phyloP scores from a whole-genome alignment of 2,888 invertebrate genomes.

The Xestia c-nigrum region DNA sequence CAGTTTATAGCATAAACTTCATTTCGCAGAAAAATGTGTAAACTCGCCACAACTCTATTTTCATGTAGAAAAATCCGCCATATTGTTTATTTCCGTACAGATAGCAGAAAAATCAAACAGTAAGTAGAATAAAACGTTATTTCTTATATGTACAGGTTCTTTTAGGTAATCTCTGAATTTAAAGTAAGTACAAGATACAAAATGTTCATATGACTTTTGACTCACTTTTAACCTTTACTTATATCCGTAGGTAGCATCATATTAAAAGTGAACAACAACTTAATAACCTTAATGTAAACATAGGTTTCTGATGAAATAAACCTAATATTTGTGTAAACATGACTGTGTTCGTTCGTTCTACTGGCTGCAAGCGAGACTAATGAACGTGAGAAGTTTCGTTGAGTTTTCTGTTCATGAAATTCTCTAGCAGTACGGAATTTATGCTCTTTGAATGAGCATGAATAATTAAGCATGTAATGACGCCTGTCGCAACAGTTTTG shows the following conservation, averaged over 20 bases:
- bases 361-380: background rate
- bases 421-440: background rate
- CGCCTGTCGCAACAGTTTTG: background rate
- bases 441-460: background rate
- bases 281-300: background rate
- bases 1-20: too few species aligned
- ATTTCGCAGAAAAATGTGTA: too few species aligned
- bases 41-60: too few species aligned
- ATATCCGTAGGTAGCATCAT: background rate
- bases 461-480: background rate
- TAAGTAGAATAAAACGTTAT: too few species aligned
- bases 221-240: constrained; percentile 6
- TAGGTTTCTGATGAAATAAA: background rate
- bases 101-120: too few species aligned
- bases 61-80: too few species aligned
- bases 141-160: too few species aligned
- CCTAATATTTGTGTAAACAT: background rate
- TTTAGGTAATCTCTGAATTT: background rate
- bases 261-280: background rate
- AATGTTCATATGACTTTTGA: constrained; percentile 17
- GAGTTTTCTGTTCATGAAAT: background rate
- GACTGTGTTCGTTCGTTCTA: background rate
- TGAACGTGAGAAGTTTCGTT: background rate
- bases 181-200: background rate
- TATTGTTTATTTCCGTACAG: too few species aligned